phyloP scores from a whole-genome alignment of 2,113 vertebrate species.

The Spea multiplicata region DNA sequence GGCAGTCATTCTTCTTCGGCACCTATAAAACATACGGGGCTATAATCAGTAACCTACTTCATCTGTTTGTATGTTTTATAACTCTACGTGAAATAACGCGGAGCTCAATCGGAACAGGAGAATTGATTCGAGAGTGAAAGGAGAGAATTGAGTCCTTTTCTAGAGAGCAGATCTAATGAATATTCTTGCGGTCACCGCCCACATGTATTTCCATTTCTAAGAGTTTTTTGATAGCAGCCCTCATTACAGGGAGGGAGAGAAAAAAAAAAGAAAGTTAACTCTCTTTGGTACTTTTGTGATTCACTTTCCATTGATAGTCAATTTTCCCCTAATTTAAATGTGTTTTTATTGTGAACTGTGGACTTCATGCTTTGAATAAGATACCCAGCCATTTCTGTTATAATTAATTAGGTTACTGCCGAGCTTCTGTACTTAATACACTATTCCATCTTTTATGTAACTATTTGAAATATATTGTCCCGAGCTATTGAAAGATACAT shows the following conservation, averaged over 20 bases:
- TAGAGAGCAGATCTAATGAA: not conserved
- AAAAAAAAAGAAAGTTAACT: slow-evolving; percentile 7
- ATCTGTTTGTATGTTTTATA: not conserved
- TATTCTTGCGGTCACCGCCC: slow-evolving; percentile 15
- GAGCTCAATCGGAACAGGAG: not conserved
- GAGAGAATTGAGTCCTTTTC: not conserved
- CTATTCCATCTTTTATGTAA: no score
- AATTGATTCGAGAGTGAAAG: slow-evolving; percentile 1
- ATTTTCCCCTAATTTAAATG: slow-evolving; percentile 38
- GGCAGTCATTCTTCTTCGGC: not conserved
- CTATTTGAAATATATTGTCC: no score
- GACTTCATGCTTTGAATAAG: slow-evolving; percentile 11
- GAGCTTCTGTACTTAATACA: no score
- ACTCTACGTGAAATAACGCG: not conserved
- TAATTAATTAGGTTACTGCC: slow-evolving; percentile 11
- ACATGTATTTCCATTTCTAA: slow-evolving; percentile 21
- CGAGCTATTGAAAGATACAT: no score
- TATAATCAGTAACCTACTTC: not conserved
- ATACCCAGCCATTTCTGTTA: slow-evolving; percentile 11
- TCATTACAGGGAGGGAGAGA: slow-evolving; percentile 22
- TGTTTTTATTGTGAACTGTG: slow-evolving; percentile 19
- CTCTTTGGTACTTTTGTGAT: slow-evolving; percentile 36
- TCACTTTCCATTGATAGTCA: slow-evolving; percentile 41
- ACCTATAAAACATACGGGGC: not conserved
- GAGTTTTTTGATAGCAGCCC: slow-evolving; percentile 12